phyloP scores from a whole-genome alignment of 23 tunicate genomes.

The Ciona savignyi region DNA sequence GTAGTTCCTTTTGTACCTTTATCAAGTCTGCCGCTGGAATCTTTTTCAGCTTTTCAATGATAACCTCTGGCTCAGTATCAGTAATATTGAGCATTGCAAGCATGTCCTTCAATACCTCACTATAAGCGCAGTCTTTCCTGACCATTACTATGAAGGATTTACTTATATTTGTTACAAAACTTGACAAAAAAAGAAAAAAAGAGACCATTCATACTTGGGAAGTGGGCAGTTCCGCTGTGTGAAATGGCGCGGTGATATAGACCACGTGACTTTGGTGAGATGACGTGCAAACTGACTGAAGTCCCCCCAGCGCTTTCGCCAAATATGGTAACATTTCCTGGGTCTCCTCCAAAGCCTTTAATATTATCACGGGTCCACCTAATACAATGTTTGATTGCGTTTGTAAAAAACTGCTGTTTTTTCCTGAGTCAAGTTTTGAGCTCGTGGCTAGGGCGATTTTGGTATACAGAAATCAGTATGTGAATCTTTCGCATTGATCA shows the following conservation, averaged over 20 bases:
- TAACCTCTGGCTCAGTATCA: not conserved
- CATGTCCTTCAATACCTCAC: no score
- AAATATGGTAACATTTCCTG: conserved; percentile 55
- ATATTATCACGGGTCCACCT: conserved; percentile 73
- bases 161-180: no score
- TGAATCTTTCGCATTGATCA: no score
- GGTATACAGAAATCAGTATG: no score
- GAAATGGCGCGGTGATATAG: conserved; percentile 48
- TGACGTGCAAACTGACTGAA: conserved; percentile 26
- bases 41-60: not conserved
- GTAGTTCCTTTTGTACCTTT: not conserved
- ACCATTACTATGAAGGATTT: no score
- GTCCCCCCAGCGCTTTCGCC: conserved; percentile 82
- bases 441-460: no score
- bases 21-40: not conserved
- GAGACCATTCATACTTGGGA: conserved; percentile 25
- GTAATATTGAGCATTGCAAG: not conserved
- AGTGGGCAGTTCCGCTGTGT: conserved; percentile 54
- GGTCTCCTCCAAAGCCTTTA: conserved; percentile 62
- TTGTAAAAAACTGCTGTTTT: no score
- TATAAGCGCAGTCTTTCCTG: no score
- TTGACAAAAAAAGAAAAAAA: no score
- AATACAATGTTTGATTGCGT: no score
- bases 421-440: no score
- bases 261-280: conserved; percentile 43